Percentiles rank a stretch among this genome's conserved stretches.
These are phyloP conservation scores for Diorhabda carinulata DNA, from an alignment of 1,140 invertebrate genomes.

Conservation along the genomic window DNA sequence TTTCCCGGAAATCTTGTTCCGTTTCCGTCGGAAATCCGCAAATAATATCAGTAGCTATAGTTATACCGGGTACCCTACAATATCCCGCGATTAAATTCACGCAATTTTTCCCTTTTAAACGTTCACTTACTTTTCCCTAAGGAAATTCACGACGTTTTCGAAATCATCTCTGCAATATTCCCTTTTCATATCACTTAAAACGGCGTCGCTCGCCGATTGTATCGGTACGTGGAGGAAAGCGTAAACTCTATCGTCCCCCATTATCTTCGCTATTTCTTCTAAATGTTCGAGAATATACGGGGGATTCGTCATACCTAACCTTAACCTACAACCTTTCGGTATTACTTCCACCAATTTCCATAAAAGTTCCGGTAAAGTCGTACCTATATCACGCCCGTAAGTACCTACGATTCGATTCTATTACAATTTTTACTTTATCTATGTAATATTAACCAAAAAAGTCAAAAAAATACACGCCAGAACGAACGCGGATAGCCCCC, in stretches of 20 bases:
- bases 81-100: not conserved
- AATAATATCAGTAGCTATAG: slow-evolving; percentile 97
- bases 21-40: slow-evolving; percentile 98
- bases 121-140: slow-evolving; percentile 62
- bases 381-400: slow-evolving; percentile 92
- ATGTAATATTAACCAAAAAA: too few species aligned
- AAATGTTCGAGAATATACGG: slow-evolving; percentile 96
- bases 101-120: not conserved
- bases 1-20: slow-evolving; percentile 85
- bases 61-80: slow-evolving; percentile 75
- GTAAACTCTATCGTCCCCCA: slow-evolving; percentile 87
- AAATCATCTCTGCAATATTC: slow-evolving; percentile 91
- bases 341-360: slow-evolving; percentile 86
- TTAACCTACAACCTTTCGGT: slow-evolving; percentile 82
- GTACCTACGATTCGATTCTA: slow-evolving; percentile 57
- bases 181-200: slow-evolving; percentile 92
- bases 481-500: too few species aligned
- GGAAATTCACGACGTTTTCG: slow-evolving; percentile 80
- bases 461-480: too few species aligned
- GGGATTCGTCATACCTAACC: slow-evolving; percentile 96
- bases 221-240: slow-evolving; percentile 96
- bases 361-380: slow-evolving; percentile 80
- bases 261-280: slow-evolving; percentile 84
- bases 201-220: slow-evolving; percentile 91
- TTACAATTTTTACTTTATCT: not conserved